Percentiles rank a stretch among this genome's conserved stretches.
Conservation (phyloP, 2,797 vertebrate genomes). For the Botia almorhae region DNA sequence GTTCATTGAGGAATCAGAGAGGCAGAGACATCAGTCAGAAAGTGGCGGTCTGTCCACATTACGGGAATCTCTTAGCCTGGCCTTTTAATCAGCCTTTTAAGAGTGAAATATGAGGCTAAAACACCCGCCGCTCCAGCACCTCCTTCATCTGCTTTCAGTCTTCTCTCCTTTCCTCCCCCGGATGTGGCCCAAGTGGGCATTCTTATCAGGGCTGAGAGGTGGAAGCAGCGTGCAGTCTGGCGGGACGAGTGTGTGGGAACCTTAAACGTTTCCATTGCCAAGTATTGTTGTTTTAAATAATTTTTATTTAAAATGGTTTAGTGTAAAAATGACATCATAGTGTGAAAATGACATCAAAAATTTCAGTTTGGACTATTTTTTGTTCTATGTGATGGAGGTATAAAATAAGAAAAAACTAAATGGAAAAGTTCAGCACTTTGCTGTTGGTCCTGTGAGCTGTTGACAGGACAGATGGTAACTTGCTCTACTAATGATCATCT, state of each 20-base stretch:
- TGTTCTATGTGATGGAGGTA: constrained; percentile 14
- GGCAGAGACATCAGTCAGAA: constrained; percentile 38
- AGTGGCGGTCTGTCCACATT: constrained; percentile 25
- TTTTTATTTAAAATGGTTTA: too few species aligned
- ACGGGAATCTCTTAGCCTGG: constrained; percentile 33
- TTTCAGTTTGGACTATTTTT: not conserved
- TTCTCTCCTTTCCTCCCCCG: constrained; percentile 69
- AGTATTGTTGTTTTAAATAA: too few species aligned
- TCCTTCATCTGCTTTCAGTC: constrained; percentile 85
- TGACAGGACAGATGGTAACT: constrained; percentile 69
- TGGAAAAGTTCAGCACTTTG: constrained; percentile 39
- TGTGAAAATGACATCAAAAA: not conserved
- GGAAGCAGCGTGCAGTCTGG: not conserved
- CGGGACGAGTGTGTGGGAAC: not conserved
- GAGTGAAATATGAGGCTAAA: constrained; percentile 78
- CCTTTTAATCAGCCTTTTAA: constrained; percentile 79
- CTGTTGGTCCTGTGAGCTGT: not conserved
- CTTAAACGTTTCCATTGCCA: too few species aligned
- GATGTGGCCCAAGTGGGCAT: constrained; percentile 75
- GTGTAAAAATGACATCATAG: not conserved
- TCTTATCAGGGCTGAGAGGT: constrained; percentile 69
- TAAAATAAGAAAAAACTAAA: constrained; percentile 12
- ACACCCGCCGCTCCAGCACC: constrained; percentile 66
- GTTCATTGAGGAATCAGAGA: constrained; percentile 44
- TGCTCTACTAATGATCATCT: constrained; percentile 71